These are phyloP conservation scores for Heliconius melpomene DNA, from an alignment of 1,140 invertebrate genomes.

Conservation along the genomic window DNA sequence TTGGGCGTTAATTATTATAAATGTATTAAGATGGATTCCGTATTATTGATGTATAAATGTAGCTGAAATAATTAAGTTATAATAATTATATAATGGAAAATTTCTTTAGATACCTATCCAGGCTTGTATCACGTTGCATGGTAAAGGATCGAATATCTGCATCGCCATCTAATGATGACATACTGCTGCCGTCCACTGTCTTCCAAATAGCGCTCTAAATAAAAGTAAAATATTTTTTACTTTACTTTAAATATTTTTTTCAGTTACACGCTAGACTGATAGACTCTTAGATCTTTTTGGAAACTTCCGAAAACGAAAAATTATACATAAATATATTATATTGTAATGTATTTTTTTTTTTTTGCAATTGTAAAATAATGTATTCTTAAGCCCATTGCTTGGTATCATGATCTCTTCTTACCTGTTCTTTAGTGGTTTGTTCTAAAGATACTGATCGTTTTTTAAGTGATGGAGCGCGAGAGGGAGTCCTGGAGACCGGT, in stretches of 20 bases:
- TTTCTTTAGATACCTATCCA: slow-evolving; percentile 84
- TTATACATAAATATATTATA: too few species aligned
- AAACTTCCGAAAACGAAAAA: too few species aligned
- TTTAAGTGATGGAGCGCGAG: slow-evolving; percentile 71
- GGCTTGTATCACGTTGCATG: slow-evolving; percentile 85
- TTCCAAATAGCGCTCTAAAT: slow-evolving; percentile 83
- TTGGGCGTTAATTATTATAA: too few species aligned
- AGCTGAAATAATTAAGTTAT: too few species aligned
- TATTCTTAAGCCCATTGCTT: background rate
- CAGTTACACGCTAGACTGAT: too few species aligned
- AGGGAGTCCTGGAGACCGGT: slow-evolving; percentile 57
- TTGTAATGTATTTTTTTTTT: background rate
- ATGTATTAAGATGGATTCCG: too few species aligned
- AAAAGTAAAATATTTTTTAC: background rate
- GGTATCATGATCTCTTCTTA: slow-evolving; percentile 41
- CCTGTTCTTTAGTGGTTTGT: slow-evolving; percentile 83
- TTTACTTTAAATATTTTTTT: too few species aligned
- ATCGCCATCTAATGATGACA: slow-evolving; percentile 88
- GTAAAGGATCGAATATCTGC: slow-evolving; percentile 77
- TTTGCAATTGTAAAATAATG: background rate
- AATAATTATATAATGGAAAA: background rate
- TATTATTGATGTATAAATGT: too few species aligned
- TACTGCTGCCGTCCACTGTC: slow-evolving; percentile 87
- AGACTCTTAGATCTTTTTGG: too few species aligned
- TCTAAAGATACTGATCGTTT: slow-evolving; percentile 79